Evolutionary conservation across 2,888 invertebrate species (phyloP).

Genomic region (Kryphioiulus occultus): DNA sequence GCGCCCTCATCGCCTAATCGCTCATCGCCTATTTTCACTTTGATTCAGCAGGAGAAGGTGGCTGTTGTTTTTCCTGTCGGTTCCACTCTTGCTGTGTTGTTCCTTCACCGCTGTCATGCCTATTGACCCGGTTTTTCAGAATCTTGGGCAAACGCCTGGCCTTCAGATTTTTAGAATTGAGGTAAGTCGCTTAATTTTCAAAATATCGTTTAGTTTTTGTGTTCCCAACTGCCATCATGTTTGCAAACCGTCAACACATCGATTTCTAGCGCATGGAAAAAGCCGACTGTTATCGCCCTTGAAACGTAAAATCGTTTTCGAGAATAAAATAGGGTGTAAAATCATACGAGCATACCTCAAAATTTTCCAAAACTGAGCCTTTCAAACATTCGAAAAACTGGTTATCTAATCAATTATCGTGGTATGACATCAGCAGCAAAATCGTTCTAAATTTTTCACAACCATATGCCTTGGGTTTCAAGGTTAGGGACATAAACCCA

Average conservation of each 20-base stretch:
- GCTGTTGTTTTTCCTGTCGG: not conserved
- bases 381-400: too few species aligned
- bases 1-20: not conserved
- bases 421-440: too few species aligned
- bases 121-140: not conserved
- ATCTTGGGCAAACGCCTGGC: constrained; percentile 73
- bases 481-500: too few species aligned
- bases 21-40: not conserved
- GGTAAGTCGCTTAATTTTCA: constrained; percentile 67
- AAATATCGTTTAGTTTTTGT: not conserved
- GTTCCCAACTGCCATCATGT: not conserved
- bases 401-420: too few species aligned
- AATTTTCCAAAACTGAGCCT: too few species aligned
- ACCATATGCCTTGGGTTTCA: too few species aligned
- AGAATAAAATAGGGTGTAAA: too few species aligned
- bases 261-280: too few species aligned
- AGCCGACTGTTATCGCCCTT: too few species aligned
- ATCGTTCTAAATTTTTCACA: too few species aligned
- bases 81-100: not conserved
- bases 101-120: not conserved
- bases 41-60: not conserved
- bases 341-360: too few species aligned
- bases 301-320: too few species aligned
- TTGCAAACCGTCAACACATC: not conserved
- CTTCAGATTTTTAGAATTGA: constrained; percentile 83